Evolutionary conservation across 2,113 vertebrate species (phyloP), one percentile per base, ranked within the genome.

Genomic region (Myodes glareolus): DNA sequence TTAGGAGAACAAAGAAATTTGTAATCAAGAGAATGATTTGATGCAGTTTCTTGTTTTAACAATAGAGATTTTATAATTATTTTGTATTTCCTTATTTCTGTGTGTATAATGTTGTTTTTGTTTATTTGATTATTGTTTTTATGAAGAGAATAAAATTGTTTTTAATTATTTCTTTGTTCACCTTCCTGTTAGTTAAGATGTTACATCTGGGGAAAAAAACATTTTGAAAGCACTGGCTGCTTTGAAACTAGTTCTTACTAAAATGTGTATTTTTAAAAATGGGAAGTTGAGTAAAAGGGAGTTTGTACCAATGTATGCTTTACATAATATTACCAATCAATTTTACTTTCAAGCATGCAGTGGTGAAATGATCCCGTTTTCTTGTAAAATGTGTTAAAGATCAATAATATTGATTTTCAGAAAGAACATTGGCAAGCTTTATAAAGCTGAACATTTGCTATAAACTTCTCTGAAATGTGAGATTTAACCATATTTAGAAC

Each of bases 341-440:
- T 67, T 90, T 92, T 78, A 33, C 31, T 94, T 86, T 55, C 36
- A 78, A 92, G 3, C 27, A 84, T 72, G 12, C 19, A 52, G 61
- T 95, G 16, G 58, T 47, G 76, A 65, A 88, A 80, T 84, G 55
- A 25, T 61, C 16, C 87, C 4, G 10, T 76, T 87, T 92, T 67
- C 27, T 77, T 63, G 47, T 96, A 80, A 94, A 81, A 94, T 75
- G 67, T 19, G 8, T 12, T 52, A 87, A 94, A 50, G 47, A 94
- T 36, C 12, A 33, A 65, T 61, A 68, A 17, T 73, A 23, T 31
- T n/a, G 36, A 76, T 67, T 78, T 90, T 95, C 47, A 63, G 1
- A 84, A 45, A 95, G 36, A 90, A 76, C 3, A 36, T 16, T 92
- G 61, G 31, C 23, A 90, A 29, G 67, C 14, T 84, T 63, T 63